Base-by-base conservation (phyloP, 1,140 invertebrate species). In the Lucilia cuprina region DNA sequence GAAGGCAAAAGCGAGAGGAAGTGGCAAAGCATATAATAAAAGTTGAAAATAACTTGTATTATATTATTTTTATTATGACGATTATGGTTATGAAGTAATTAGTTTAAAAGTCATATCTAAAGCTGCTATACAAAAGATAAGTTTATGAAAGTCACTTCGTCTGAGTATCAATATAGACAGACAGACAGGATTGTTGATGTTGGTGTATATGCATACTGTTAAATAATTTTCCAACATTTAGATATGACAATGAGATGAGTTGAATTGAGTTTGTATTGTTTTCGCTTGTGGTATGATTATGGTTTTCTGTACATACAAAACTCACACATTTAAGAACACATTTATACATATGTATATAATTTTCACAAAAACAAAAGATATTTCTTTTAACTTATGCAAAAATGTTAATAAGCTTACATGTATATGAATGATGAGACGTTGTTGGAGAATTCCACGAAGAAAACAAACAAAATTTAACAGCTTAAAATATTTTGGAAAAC, bases 31-130 rank as follows among this genome's bases (percentile, higher is more conserved):
- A 30, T 30, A 3, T 30, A 30, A 30, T 30, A 30, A 30, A 8
- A 41, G 41, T 41, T 8, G 41, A 41, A 41, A 75, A 75, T 55
- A 55, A 55, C 50, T 14, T 75, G 25, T 75, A 30, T 30, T 30
- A 47, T 47, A 75, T 75, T 78, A 78, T 47, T 41, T 78, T 78
- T 78, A 78, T 78, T 17, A 78, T 78, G 34, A 78, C 75, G 75
- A 78, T 78, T 41, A 78, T 78, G 21, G 47, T 78, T n/a, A 47
- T 47, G 17, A 77, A 4, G 41, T 78, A 78, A 78, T 78, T 78
- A 47, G 75, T 47, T 78, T 78, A 78, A 78, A 35, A 78, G 41
- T 78, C 75, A 78, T 47, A 78, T 49, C 17, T 19, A 19, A 78
- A 78, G 75, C 75, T 19, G 14, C 8, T 30, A 30, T 30, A 30